A percentile compares a stretch with the other conserved stretches of the same genome.
Evolutionary conservation across 2,113 vertebrate genomes (phyloP).

Genomic region (Sinosuthora webbiana): DNA sequence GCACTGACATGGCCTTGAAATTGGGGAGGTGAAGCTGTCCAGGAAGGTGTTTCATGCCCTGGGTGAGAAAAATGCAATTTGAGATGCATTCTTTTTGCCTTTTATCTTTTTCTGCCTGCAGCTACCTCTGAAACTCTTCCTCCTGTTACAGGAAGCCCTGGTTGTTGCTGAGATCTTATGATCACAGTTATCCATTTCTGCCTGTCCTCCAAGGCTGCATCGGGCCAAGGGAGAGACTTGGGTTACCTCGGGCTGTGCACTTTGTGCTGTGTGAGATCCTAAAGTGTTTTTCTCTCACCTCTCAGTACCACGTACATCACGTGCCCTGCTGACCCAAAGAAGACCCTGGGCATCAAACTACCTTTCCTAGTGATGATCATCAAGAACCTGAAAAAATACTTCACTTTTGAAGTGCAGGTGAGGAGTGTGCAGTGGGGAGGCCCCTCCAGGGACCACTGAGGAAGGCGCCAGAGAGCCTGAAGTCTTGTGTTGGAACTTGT

Average conservation of each 20-base stretch:
- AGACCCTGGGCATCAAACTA: constrained; percentile 93
- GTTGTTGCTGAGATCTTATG: neutral
- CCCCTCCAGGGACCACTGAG: neutral
- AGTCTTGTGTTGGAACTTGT: neutral
- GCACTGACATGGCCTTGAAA: neutral
- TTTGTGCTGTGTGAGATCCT: neutral
- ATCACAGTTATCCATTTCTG: neutral
- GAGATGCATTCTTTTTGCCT: neutral
- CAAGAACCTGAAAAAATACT: constrained; percentile 97
- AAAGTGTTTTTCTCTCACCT: neutral
- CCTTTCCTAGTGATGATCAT: constrained; percentile 98
- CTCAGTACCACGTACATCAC: constrained; percentile 95
- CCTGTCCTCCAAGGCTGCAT: neutral
- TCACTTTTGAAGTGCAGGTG: constrained; percentile 98
- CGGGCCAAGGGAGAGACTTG: neutral
- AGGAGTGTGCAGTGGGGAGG: neutral
- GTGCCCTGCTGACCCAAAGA: constrained; percentile 96
- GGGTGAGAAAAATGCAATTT: neutral
- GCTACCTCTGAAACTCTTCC: neutral
- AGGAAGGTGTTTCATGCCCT: neutral
- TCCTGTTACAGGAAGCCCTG: neutral
- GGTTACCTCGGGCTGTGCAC: neutral
- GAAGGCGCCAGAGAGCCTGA: neutral
- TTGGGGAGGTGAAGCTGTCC: neutral
- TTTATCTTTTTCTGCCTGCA: neutral